Percentiles rank a stretch among this genome's conserved stretches.
Evolutionary conservation across 2,888 invertebrate species (phyloP).

Genomic region (Tetramorium bicarinatum): DNA sequence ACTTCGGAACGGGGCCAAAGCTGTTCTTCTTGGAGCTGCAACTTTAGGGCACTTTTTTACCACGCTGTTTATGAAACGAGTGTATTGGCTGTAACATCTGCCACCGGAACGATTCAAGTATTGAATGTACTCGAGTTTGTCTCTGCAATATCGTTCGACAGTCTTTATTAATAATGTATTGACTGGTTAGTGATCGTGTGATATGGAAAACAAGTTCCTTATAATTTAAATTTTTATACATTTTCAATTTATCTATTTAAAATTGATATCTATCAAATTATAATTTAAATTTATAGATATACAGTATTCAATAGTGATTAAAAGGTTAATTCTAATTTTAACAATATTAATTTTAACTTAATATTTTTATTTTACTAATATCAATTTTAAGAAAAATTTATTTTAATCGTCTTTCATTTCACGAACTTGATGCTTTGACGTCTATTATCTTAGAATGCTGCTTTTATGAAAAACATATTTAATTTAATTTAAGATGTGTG

Average conservation of each 20-base stretch:
- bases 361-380: neutral
- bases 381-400: neutral
- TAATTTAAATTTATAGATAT: too few species aligned
- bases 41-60: slow-evolving; percentile 29
- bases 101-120: neutral
- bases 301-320: neutral
- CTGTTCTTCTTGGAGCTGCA: slow-evolving; percentile 22
- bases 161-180: neutral
- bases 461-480: neutral
- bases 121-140: neutral
- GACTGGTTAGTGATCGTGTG: neutral
- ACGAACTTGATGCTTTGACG: neutral
- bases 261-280: neutral
- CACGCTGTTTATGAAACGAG: slow-evolving; percentile 39
- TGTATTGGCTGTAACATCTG: slow-evolving; percentile 32
- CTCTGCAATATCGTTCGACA: neutral
- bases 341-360: neutral
- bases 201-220: neutral
- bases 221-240: neutral
- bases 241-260: neutral
- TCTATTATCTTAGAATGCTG: too few species aligned
- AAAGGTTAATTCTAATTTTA: neutral
- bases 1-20: slow-evolving; percentile 32
- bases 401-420: neutral
- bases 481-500: neutral